Conservation (phyloP, 2,888 invertebrate genomes). For the Ormia ochracea region DNA sequence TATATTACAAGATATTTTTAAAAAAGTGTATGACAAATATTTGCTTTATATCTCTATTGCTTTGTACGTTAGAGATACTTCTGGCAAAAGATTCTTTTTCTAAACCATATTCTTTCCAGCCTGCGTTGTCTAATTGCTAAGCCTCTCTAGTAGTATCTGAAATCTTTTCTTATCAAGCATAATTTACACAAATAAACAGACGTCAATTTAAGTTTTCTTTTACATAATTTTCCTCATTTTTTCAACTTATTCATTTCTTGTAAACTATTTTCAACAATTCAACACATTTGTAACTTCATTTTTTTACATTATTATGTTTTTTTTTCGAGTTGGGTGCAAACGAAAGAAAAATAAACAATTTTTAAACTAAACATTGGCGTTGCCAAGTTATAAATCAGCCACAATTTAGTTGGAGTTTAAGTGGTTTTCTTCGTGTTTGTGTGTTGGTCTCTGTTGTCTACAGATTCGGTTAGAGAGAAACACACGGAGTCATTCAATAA, state of each 20-base stretch:
- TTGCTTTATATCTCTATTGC: too few relatives aligned
- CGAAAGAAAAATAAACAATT: constrained; percentile 35
- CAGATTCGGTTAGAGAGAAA: constrained; percentile 13
- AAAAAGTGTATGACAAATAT: too few relatives aligned
- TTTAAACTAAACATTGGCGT: constrained; percentile 63
- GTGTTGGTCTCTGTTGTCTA: constrained; percentile 34
- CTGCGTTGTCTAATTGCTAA: not conserved
- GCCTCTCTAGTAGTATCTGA: constrained; percentile 1
- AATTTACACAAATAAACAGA: constrained; percentile 56
- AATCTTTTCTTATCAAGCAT: constrained; percentile 47
- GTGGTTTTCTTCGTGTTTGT: not conserved
- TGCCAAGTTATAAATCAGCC: constrained; percentile 64
- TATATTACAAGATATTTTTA: too few relatives aligned
- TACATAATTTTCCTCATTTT: constrained; percentile 50
- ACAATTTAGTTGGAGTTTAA: constrained; percentile 26
- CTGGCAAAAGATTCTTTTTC: too few relatives aligned
- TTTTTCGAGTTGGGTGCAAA: constrained; percentile 42
- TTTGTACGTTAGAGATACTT: too few relatives aligned
- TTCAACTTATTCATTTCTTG: constrained; percentile 22
- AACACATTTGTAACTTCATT: constrained; percentile 46
- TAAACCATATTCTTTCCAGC: too few relatives aligned
- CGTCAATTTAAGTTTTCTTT: constrained; percentile 55
- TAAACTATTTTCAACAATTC: constrained; percentile 58
- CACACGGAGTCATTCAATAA: constrained; percentile 59
- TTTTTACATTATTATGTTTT: too few relatives aligned